These are phyloP conservation scores for Hyposoter didymator DNA, from an alignment of 2,888 invertebrate species.

Conservation along the genomic window DNA sequence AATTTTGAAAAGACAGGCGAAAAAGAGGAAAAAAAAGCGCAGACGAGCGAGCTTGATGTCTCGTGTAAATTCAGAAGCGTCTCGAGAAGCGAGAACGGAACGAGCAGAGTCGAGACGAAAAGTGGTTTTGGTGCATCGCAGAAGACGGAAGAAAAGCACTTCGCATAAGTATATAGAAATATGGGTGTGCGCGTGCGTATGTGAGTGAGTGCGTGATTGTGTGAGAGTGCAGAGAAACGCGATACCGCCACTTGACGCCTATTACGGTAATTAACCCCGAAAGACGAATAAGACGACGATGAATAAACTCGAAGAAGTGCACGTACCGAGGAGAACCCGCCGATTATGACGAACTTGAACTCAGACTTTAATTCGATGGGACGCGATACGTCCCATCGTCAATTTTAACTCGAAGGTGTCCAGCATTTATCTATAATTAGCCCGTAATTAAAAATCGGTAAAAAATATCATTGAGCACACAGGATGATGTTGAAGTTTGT, in stretches of 20 bases:
- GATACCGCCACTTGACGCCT: slow-evolving; percentile 67
- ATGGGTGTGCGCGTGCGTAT: background rate
- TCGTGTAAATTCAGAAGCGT: slow-evolving; percentile 27
- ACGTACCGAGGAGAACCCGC: slow-evolving; percentile 21
- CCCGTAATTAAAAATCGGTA: background rate
- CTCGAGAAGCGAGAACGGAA: slow-evolving; percentile 23
- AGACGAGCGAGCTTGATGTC: slow-evolving; percentile 7
- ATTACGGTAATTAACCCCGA: slow-evolving; percentile 68
- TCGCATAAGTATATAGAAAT: background rate
- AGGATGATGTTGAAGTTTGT: background rate
- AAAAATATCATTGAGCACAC: background rate
- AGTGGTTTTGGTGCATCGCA: slow-evolving; percentile 34
- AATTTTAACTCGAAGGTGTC: slow-evolving; percentile 40
- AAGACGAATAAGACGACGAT: slow-evolving; percentile 53
- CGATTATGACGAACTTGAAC: slow-evolving; percentile 77
- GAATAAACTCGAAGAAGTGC: slow-evolving; percentile 32
- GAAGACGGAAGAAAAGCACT: slow-evolving; percentile 6
- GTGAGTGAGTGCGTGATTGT: background rate
- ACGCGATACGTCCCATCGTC: slow-evolving; percentile 45
- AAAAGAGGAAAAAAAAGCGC: slow-evolving; percentile 8
- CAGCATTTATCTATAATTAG: background rate
- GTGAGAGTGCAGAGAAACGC: slow-evolving; percentile 52
- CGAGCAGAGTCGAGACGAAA: slow-evolving; percentile 22
- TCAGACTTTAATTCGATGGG: slow-evolving; percentile 70
- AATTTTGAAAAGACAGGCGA: slow-evolving; percentile 1